phyloP scores from a whole-genome alignment of 2,797 vertebrate species.

The Macrochelys suwanniensis region DNA sequence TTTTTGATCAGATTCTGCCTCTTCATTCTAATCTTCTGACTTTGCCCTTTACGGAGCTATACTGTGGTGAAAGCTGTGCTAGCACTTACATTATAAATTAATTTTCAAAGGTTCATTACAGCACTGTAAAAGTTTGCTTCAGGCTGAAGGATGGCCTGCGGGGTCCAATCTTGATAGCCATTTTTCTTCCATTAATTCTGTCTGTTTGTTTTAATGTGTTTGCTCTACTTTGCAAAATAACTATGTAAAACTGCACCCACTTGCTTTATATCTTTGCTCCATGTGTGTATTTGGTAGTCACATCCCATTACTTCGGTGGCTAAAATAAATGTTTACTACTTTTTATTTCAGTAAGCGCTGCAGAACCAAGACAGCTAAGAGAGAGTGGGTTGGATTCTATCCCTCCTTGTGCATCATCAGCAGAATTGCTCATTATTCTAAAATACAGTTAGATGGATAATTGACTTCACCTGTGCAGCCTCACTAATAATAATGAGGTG shows the following conservation, averaged over 20 bases:
- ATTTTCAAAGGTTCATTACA: constrained; percentile 38
- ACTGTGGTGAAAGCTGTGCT: not conserved
- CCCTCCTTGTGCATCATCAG: accelerated
- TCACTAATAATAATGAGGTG: accelerated
- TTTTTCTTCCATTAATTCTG: not conserved
- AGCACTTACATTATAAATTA: constrained; percentile 15
- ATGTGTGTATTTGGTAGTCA: not conserved
- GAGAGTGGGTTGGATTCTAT: not conserved
- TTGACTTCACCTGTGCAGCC: not conserved
- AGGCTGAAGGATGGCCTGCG: not conserved
- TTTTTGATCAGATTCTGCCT: constrained; percentile 55
- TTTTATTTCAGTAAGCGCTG: not conserved
- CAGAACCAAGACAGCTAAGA: not conserved
- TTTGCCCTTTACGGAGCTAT: constrained; percentile 1
- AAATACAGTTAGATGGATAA: accelerated
- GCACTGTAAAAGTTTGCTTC: constrained; percentile 31
- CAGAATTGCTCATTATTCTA: not conserved
- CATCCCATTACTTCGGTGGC: not conserved
- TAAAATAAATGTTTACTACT: not conserved
- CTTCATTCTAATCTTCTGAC: constrained; percentile 32
- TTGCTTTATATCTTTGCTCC: not conserved
- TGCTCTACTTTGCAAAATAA: not conserved
- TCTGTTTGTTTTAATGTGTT: not conserved
- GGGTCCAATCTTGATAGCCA: not conserved
- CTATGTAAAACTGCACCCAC: not conserved